Evolutionary conservation across 2,888 invertebrate species (phyloP), one percentile per base, ranked within the genome.

Genomic region (Neoaliturus tenellus): DNA sequence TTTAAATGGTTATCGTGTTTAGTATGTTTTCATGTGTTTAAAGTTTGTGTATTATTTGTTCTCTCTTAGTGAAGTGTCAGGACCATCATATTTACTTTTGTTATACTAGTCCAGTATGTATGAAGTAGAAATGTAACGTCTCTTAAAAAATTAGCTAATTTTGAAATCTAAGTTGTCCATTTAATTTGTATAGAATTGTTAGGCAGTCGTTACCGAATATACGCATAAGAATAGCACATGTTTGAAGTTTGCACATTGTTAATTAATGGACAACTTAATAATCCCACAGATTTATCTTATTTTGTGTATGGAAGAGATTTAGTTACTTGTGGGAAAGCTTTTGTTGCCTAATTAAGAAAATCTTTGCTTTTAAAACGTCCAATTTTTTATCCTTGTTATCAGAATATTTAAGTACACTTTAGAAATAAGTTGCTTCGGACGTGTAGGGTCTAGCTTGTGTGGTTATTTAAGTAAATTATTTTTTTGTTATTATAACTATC

Each of bases 91-190:
- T 28, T 62, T 62, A 62, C 20, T 62, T 28, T 62, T 62, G 62
- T 62, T 62, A 25, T 62, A 17, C 25, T 62, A 62, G 62, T 62
- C 62, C 62, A 62, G 62, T 62, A 14, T 28, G 55, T 62, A 28
- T 62, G 62, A 62, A 20, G 20, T 62, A 28, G 28, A 14, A 14
- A 62, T 28, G 28, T 28, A 62, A 17, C 31, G 31, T 62, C 31
- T 17, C 62, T 28, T 31, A 62, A 62, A 62, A 17, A 1, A 62
- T 62, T 62, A 31, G 62, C 10, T 28, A 55, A 62, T 28, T 28
- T 28, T 31, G 31, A 31, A n/a, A 62, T 31, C 12, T 31, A 28
- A 62, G 62, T 62, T 62, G 28, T 51, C 51, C 51, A 23, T 28
- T 62, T 55, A 28, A 62, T 62, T 62, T 25, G 20, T 23, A 55